Base-by-base conservation (phyloP, 2,888 invertebrate species). In the Eulithis prunata region DNA sequence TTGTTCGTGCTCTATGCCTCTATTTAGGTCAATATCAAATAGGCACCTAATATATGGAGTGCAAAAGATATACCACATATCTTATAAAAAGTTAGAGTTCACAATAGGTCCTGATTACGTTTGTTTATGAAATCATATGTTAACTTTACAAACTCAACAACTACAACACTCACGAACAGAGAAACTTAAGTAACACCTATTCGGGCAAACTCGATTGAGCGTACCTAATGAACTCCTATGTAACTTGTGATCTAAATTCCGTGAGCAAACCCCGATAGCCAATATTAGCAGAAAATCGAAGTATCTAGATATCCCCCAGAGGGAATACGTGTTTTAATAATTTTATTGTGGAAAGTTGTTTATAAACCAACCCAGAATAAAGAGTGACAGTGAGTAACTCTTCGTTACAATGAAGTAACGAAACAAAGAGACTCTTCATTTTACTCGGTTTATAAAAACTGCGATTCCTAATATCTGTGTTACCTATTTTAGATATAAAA, bases 151-250 rank as follows among this genome's bases (percentile, higher is more conserved):
- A 8, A 14, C 61, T 54, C 45, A 47, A 61, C 57, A 49, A 38
- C 38, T 49, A 65, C 21, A 57, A 58, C 54, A 55, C 55, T 28
- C n/a, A 38, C 54, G 57, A 32, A 41, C 12, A 57, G 21, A 57
- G 43, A 36, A 61, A 58, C 61, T 68, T 46, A 61, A 64, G 55
- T 55, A 57, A 51, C 49, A 61, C 51, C 55, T 58, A 52, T 57
- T 56, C 59, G 51, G 11, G 51, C 54, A 55, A 68, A 57, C 58
- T 60, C 47, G 41, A 59, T 67, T 61, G 61, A 55, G 61, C 61
- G 64, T 64, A 61, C n/a, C n/a, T n/a, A n/a, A 68, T 68, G 61
- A 64, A 64, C 68, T 61, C 55, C 60, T 64, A 64, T 60, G 57
- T 55, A 67, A 68, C 57, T 68, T 68, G 54, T 45, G 38, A 64